phyloP scores from a whole-genome alignment of 2,797 vertebrate genomes.

The Poecilia velifera region DNA sequence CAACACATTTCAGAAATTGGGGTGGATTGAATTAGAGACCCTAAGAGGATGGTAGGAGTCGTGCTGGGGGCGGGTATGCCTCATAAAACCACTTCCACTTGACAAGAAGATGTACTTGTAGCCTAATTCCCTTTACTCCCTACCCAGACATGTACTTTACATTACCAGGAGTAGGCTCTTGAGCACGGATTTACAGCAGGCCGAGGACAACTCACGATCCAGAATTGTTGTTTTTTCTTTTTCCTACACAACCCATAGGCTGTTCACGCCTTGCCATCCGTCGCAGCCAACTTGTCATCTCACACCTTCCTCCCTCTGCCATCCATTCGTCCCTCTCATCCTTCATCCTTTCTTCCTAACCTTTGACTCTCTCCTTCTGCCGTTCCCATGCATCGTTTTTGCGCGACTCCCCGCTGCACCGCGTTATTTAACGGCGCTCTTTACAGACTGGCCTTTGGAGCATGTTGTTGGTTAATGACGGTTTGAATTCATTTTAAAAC shows the following conservation, averaged over 20 bases:
- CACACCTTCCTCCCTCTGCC: constrained; percentile 35
- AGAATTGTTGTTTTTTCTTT: not conserved
- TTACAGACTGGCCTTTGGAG: not conserved
- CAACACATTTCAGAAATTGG: constrained; percentile 59
- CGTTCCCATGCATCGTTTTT: constrained; percentile 32
- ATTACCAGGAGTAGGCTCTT: constrained; percentile 54
- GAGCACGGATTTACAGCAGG: constrained; percentile 62
- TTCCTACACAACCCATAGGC: constrained; percentile 43
- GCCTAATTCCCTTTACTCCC: constrained; percentile 52
- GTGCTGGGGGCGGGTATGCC: constrained; percentile 39
- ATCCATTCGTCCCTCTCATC: constrained; percentile 40
- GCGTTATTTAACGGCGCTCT: not conserved
- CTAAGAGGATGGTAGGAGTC: constrained; percentile 69
- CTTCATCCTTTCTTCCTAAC: constrained; percentile 40
- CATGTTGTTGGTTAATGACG: not conserved
- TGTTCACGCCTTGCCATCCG: constrained; percentile 17
- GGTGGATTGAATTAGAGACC: constrained; percentile 67
- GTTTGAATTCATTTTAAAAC: constrained; percentile 13
- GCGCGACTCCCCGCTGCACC: not conserved
- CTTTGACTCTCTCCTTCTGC: constrained; percentile 22
- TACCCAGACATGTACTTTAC: constrained; percentile 51
- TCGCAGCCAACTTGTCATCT: constrained; percentile 53
- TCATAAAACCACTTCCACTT: constrained; percentile 62
- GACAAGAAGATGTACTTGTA: constrained; percentile 32
- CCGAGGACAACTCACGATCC: not conserved